Percentiles rank a stretch among this genome's conserved stretches.
These are phyloP conservation scores for Lingula anatina DNA, from an alignment of 2,888 invertebrate genomes.

Conservation along the genomic window DNA sequence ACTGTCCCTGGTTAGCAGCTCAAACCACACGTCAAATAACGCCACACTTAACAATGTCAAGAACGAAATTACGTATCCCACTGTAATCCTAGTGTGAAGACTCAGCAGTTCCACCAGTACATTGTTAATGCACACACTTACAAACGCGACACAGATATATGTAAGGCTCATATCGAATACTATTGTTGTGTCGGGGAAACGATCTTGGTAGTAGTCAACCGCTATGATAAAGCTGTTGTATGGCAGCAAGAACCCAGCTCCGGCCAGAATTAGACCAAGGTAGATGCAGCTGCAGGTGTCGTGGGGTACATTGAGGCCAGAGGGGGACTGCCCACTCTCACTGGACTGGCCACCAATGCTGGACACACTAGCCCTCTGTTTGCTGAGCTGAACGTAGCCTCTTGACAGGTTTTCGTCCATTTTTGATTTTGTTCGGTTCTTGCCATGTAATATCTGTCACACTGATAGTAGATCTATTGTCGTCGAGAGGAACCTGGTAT, in stretches of 20 bases:
- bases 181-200: conserved; percentile 78
- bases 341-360: no score
- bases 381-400: background rate
- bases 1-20: conserved; percentile 70
- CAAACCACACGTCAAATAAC: conserved; percentile 81
- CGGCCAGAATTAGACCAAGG: conserved; percentile 73
- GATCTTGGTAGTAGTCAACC: conserved; percentile 82
- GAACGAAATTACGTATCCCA: conserved; percentile 81
- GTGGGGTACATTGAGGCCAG: conserved; percentile 4
- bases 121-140: conserved; percentile 81
- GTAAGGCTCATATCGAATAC: conserved; percentile 90
- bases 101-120: conserved; percentile 75
- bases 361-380: background rate
- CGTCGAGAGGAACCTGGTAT: no score
- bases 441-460: no score
- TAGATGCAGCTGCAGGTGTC: conserved; percentile 65
- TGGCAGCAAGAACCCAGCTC: conserved; percentile 83
- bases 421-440: background rate
- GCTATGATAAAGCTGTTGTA: conserved; percentile 94
- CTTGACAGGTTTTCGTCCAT: background rate
- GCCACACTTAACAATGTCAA: conserved; percentile 77
- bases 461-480: no score
- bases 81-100: conserved; percentile 77
- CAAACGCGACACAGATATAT: conserved; percentile 83
- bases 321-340: background rate